Conservation (phyloP, 2,888 invertebrate genomes). For the Blastobasis lacticolella region DNA sequence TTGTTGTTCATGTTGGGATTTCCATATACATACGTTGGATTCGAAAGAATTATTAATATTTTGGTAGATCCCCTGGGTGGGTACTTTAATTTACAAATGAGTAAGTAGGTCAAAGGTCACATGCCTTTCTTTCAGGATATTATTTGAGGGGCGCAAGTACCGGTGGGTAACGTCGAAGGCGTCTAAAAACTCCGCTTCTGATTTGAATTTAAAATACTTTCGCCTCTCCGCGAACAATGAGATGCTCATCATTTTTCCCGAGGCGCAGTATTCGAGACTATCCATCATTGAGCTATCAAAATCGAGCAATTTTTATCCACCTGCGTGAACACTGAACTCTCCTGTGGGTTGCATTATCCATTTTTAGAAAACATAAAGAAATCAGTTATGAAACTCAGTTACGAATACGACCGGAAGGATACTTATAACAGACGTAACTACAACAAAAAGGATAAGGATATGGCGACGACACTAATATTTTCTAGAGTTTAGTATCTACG, state of each 20-base stretch:
- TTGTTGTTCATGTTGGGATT: too few species aligned
- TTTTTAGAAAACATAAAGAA: neutral
- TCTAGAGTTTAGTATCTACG: too few species aligned
- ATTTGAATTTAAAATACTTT: constrained; percentile 53
- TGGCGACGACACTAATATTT: too few species aligned
- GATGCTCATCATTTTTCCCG: constrained; percentile 34
- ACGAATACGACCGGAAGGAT: too few species aligned
- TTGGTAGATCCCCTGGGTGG: too few species aligned
- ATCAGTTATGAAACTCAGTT: neutral
- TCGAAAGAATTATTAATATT: too few species aligned
- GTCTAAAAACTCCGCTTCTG: constrained; percentile 34
- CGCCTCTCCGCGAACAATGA: constrained; percentile 33
- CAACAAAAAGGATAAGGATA: too few species aligned
- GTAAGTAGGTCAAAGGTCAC: constrained; percentile 6
- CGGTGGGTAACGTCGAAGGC: constrained; percentile 27
- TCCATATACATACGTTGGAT: too few species aligned
- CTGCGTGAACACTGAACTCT: constrained; percentile 4
- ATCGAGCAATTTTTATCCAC: constrained; percentile 3
- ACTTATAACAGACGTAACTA: too few species aligned
- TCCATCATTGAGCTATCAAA: constrained; percentile 38
- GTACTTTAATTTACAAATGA: constrained; percentile 1
- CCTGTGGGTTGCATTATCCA: neutral
- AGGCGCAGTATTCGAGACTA: constrained; percentile 29
- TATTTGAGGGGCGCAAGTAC: neutral
- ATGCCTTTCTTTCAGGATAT: neutral